These are phyloP conservation scores for Lamprotornis superbus DNA, from an alignment of 2,113 vertebrate species.

Conservation along the genomic window DNA sequence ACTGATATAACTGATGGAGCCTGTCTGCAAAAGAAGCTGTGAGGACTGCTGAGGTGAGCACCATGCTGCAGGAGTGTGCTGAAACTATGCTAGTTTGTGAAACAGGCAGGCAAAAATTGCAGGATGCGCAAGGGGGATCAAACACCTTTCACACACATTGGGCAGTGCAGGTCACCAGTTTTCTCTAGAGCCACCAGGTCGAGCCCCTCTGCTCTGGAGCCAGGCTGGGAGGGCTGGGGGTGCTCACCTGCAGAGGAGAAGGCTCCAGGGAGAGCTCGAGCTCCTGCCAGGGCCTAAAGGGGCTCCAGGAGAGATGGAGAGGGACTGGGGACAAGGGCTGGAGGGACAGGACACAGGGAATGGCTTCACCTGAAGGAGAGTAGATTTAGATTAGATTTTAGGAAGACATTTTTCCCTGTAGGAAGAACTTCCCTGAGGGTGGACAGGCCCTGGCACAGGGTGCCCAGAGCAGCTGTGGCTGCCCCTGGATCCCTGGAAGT, in stretches of 20 bases:
- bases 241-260: background rate
- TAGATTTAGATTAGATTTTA: background rate
- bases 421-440: background rate
- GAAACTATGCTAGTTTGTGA: background rate
- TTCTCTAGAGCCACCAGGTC: background rate
- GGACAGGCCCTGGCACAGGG: too few relatives aligned
- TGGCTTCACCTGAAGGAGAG: background rate
- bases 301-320: background rate
- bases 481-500: background rate
- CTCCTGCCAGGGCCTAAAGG: background rate
- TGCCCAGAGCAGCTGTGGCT: too few relatives aligned
- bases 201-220: background rate
- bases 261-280: background rate
- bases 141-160: fast-evolving
- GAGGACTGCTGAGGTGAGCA: background rate
- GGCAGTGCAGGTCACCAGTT: background rate
- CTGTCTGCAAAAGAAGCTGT: background rate
- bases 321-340: background rate
- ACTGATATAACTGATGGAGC: too few relatives aligned
- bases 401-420: background rate
- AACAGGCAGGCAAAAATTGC: background rate
- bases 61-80: background rate
- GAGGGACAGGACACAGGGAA: background rate
- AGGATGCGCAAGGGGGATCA: background rate
- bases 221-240: background rate